Conservation (phyloP, 2,888 invertebrate genomes). For the Troides oblongomaculatus region DNA sequence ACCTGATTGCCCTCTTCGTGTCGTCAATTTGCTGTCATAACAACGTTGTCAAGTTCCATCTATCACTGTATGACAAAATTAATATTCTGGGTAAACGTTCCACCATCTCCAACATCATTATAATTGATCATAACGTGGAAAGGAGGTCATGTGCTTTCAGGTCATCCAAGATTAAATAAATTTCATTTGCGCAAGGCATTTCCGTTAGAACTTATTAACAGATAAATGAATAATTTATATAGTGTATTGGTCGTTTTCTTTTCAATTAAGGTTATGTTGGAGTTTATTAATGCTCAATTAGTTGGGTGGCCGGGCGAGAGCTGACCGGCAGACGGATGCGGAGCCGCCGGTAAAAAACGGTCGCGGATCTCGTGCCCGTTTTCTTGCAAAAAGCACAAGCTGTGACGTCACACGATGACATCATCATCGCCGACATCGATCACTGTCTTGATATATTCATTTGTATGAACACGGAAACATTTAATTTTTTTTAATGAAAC, state of each 20-base stretch:
- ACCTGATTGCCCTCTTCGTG: no score
- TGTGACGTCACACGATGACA: slow-evolving; percentile 24
- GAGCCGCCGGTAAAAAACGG: slow-evolving; percentile 19
- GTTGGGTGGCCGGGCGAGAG: slow-evolving; percentile 6
- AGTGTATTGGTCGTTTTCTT: not conserved
- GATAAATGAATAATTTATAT: not conserved
- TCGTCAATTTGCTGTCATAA: no score
- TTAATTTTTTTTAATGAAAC: not conserved
- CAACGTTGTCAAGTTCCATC: no score
- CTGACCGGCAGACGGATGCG: slow-evolving; percentile 7
- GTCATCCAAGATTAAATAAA: no score
- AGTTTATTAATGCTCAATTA: slow-evolving; percentile 23
- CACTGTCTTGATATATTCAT: slow-evolving; percentile 1
- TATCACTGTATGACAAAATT: no score
- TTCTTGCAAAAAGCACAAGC: slow-evolving; percentile 7
- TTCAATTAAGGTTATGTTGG: slow-evolving; percentile 1
- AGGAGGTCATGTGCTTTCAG: no score
- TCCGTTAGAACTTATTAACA: not conserved
- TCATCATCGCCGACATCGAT: slow-evolving; percentile 16
- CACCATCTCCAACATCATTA: no score
- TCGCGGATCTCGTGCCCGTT: slow-evolving; percentile 22
- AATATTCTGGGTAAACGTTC: no score
- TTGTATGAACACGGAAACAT: slow-evolving; percentile 2
- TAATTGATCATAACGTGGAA: no score
- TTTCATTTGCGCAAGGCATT: no score